phyloP scores from a whole-genome alignment of 2,888 invertebrate species.

The Dioctria linearis region DNA sequence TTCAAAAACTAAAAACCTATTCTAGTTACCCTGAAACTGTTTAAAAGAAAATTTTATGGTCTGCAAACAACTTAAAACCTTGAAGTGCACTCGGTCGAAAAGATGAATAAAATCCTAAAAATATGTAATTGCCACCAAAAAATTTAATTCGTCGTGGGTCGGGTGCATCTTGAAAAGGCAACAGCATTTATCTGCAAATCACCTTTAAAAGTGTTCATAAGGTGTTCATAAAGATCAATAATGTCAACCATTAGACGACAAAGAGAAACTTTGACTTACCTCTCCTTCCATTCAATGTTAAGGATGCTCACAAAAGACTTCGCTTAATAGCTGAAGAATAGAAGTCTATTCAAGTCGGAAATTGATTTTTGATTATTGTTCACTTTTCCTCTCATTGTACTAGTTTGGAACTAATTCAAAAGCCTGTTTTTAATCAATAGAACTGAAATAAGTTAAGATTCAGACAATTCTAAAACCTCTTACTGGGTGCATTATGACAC shows the following conservation, averaged over 20 bases:
- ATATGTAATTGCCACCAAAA: constrained; percentile 9
- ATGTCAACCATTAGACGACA: constrained; percentile 56
- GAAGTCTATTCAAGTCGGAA: constrained; percentile 61
- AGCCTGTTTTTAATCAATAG: neutral
- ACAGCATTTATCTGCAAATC: constrained; percentile 62
- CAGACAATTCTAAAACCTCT: too few species aligned
- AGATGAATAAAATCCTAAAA: neutral
- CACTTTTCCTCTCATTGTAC: constrained; percentile 54
- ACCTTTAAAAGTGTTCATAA: constrained; percentile 61
- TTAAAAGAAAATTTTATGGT: neutral
- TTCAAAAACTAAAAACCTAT: too few species aligned
- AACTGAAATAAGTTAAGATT: neutral
- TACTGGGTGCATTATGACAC: too few species aligned
- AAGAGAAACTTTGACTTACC: constrained; percentile 38
- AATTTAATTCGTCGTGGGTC: constrained; percentile 53
- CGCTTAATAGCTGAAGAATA: constrained; percentile 62
- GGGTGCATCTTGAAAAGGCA: neutral
- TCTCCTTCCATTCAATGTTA: constrained; percentile 18
- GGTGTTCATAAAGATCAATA: constrained; percentile 61
- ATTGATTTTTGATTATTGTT: constrained; percentile 64
- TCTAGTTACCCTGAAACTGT: too few species aligned
- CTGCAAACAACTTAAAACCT: neutral
- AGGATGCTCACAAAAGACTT: constrained; percentile 58
- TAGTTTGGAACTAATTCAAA: neutral
- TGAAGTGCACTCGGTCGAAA: neutral